These are phyloP conservation scores for Patiria pectinifera DNA, from an alignment of 53 echinoderm and acorn worm genomes.

Conservation along the genomic window DNA sequence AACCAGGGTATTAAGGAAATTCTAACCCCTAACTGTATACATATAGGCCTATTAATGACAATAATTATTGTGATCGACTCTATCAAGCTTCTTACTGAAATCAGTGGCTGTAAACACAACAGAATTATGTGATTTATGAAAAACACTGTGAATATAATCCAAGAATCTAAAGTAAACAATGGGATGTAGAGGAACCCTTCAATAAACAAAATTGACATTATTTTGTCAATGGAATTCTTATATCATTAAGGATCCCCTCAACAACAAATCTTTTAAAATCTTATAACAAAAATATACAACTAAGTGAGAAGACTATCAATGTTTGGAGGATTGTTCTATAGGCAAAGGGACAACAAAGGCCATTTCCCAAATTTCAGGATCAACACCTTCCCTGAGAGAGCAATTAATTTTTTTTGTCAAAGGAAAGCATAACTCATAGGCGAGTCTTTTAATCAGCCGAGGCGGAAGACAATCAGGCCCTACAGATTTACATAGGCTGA, in stretches of 20 bases:
- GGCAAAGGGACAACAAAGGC: not conserved
- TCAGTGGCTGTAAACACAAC: constrained; percentile 21
- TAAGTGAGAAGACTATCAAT: constrained; percentile 31
- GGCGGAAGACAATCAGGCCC: not conserved
- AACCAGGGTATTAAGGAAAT: constrained; percentile 29
- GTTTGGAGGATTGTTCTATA: not conserved
- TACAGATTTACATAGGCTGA: not conserved
- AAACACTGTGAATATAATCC: constrained; percentile 16
- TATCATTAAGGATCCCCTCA: constrained; percentile 26
- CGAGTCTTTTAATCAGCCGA: not conserved
- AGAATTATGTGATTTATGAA: not conserved
- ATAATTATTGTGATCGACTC: constrained; percentile 6
- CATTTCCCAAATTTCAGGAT: constrained; percentile 35
- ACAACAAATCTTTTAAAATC: constrained; percentile 23
- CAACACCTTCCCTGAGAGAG: constrained; percentile 13
- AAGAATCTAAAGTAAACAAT: constrained; percentile 39
- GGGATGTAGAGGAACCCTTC: constrained; percentile 33
- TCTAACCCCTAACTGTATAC: constrained; percentile 34
- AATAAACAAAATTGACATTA: too few relatives aligned
- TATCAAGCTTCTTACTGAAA: not conserved
- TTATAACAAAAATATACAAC: constrained; percentile 24
- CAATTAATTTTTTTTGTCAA: not conserved
- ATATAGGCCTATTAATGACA: constrained; percentile 14
- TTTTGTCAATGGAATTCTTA: too few relatives aligned
- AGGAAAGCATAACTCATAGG: constrained; percentile 5